Base-by-base conservation (phyloP, 2,888 invertebrate genomes). In the Ophion ellenae region DNA sequence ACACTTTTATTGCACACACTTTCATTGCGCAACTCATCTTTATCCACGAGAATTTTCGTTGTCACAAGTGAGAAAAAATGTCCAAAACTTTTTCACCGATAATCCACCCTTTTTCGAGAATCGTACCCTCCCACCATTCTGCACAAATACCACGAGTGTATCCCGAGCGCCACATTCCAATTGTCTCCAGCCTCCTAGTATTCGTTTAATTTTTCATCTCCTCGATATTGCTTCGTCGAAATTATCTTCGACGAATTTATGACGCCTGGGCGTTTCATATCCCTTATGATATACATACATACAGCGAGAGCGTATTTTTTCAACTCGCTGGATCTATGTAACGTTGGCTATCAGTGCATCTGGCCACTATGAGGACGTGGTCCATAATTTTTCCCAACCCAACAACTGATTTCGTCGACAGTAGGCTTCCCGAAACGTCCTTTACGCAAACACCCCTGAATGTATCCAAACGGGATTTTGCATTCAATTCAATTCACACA, bases 241-340 rank as follows among this genome's bases (percentile, higher is more conserved):
- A 85, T 74, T 64, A 85, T 81, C 71, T 63, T 75, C 74, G 61
- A 61, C 47, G 76, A 79, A 74, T 79, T 67, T n/a, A 81, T 32
- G 67, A 77, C 32, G 66, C 77, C 20, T 36, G 36, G 32, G 11
- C 5, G 57, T 20, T 61, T 7, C 59, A 45, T 67, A 45, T 10
- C 17, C 20, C 24, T 24, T 10, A 57, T 59, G 5, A 6, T 28
- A 36, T 36, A 67, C 47, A 36, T 20, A 63, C 14, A n/a, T 24
- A 61, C n/a, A 40, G 1, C 24, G 0, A 61, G 6, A 10, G 53
- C 5, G 53, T 11, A 61, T 61, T 6, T 20, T 4, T 20, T 61
- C 3, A 0, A 11, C 0, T 3, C 24, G 24, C 10, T 17, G 3
- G 3, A 71, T 32, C 14, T 5, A 36, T 71, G 24, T 17, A 64